These are phyloP conservation scores for Cremastinae sp. DNA, from an alignment of 2,888 invertebrate genomes.

Conservation along the genomic window DNA sequence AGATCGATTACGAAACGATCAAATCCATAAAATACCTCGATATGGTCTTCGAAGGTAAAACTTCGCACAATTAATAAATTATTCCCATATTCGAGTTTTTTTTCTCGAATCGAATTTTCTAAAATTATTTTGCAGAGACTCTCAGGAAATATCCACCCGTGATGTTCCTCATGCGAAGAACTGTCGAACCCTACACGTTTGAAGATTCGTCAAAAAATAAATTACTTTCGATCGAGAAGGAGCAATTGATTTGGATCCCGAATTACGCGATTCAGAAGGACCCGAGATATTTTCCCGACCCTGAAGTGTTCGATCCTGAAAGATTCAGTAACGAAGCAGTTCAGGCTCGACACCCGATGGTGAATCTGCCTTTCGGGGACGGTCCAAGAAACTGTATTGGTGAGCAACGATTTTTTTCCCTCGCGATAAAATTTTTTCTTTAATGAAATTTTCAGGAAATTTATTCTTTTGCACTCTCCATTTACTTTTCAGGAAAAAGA, in stretches of 20 bases:
- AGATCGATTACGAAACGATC: constrained; percentile 77
- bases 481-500: constrained; percentile 68
- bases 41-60: constrained; percentile 75
- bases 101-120: too few relatives aligned
- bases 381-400: constrained; percentile 77
- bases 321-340: constrained; percentile 68
- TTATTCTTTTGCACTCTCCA: too few relatives aligned
- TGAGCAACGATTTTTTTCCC: constrained; percentile 48
- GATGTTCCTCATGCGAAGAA: constrained; percentile 72
- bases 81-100: neutral
- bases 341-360: constrained; percentile 67
- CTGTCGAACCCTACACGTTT: constrained; percentile 64
- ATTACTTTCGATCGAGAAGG: constrained; percentile 65
- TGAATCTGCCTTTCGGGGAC: constrained; percentile 72
- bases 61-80: neutral
- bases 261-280: constrained; percentile 67
- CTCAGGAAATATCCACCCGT: constrained; percentile 80
- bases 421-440: neutral
- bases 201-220: constrained; percentile 14
- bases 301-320: constrained; percentile 73
- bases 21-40: constrained; percentile 80
- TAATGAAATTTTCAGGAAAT: too few relatives aligned
- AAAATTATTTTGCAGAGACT: constrained; percentile 80
- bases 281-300: constrained; percentile 69
- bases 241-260: constrained; percentile 64